A percentile compares a stretch with the other conserved stretches of the same genome.
Evolutionary conservation across 2,797 vertebrate genomes (phyloP).

Genomic region (Odontamblyopus rebecca): DNA sequence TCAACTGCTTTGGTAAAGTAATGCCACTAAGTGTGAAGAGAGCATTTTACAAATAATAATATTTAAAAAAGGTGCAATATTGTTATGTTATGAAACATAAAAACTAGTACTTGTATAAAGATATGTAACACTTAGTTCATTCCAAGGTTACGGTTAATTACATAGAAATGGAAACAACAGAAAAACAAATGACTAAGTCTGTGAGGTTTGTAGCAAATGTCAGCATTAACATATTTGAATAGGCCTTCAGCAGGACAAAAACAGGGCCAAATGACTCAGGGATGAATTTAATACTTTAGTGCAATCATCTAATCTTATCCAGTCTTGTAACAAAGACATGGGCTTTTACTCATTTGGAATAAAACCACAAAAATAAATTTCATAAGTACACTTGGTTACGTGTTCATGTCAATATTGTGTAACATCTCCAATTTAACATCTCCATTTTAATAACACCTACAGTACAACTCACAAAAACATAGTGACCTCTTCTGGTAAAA

Average conservation of each 20-base stretch:
- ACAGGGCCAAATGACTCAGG: constrained; percentile 21
- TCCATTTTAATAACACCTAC: neutral
- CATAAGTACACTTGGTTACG: neutral
- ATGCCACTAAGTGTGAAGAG: neutral
- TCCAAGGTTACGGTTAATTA: neutral
- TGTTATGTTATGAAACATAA: neutral
- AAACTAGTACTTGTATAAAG: neutral
- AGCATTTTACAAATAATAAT: neutral
- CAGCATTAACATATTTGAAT: constrained; percentile 25
- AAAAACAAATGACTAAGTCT: constrained; percentile 26
- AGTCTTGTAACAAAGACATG: neutral
- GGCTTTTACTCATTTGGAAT: neutral
- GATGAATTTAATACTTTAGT: neutral
- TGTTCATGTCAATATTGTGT: neutral
- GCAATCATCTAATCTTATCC: neutral
- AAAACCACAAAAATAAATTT: neutral
- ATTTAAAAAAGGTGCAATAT: neutral
- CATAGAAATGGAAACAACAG: constrained; percentile 18
- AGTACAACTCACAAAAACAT: constrained; percentile 21
- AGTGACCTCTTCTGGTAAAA: constrained; percentile 56
- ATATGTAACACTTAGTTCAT: neutral
- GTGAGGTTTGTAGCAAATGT: neutral
- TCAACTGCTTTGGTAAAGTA: neutral
- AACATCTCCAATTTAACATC: neutral
- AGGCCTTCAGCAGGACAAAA: constrained; percentile 3